Evolutionary conservation across 2,888 invertebrate genomes (phyloP), one percentile per base, ranked within the genome.

Genomic region (Erannis defoliaria): DNA sequence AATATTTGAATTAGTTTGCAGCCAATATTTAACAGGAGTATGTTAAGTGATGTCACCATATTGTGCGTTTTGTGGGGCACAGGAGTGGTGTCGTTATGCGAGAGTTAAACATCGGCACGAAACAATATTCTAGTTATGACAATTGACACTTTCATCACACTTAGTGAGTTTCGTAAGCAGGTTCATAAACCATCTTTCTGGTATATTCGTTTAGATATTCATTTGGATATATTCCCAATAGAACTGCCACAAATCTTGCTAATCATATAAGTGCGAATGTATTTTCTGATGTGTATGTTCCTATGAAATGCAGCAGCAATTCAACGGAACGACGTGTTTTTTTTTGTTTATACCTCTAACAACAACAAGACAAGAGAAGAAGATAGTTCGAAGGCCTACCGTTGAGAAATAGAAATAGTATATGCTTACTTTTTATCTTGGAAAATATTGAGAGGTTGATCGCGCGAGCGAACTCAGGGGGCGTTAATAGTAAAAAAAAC

Each of bases 1-100:
- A 69, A 70, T 70, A 74, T 75, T 66, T 56, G 67, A 57, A 62
- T 66, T 53, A 71, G 67, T 77, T 75, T 77, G 75, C 75, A 64
- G 55, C 43, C 57, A 72, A 62, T 62, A 77, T 64, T 86, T 89
- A 84, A 71, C 89, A 75, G 66, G 61, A 62, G 63, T 68, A 49
- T 71, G 84, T 75, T 84, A 89, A 89, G 71, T 76, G 76, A 72
- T 83, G 78, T 81, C 81, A 74, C 74, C 75, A 73, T 58, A 62
- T 55, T 51, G 48, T 54, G 59, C 48, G 61, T 60, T 66, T 61
- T 66, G 58, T 63, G 67, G 61, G 70, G 60, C 65, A 67, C 55
- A 58, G 65, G 65, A 66, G 62, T 66, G 60, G 66, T 51, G 53
- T 59, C 54, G 43, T 58, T 57, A 56, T 37, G 33, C 38, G 42